A percentile compares a stretch with the other conserved stretches of the same genome.
Evolutionary conservation across 1,140 invertebrate species (phyloP).

Genomic region (Goniozus legneri): DNA sequence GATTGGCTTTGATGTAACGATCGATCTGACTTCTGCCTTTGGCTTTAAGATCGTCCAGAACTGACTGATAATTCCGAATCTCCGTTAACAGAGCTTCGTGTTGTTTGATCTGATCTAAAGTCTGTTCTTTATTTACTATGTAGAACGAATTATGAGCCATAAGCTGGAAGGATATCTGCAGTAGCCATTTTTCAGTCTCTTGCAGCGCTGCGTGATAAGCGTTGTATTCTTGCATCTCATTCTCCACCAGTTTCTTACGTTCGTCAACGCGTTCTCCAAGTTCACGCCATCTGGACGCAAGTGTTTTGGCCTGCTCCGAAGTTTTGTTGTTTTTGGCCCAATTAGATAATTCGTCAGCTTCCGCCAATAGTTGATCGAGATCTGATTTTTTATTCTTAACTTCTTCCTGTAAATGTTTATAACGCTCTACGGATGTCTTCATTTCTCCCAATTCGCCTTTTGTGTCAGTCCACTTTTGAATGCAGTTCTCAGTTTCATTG

Average conservation of each 20-base stretch:
- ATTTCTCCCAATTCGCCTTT: constrained; percentile 86
- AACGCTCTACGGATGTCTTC: constrained; percentile 84
- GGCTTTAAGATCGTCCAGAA: constrained; percentile 75
- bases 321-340: constrained; percentile 66
- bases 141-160: constrained; percentile 95
- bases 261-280: constrained; percentile 65
- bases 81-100: constrained; percentile 79
- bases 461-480: constrained; percentile 64
- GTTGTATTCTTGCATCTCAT: constrained; percentile 81
- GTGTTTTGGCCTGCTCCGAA: constrained; percentile 60
- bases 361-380: constrained; percentile 66
- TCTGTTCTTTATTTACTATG: constrained; percentile 87
- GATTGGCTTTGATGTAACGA: constrained; percentile 68
- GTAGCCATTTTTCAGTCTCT: constrained; percentile 92
- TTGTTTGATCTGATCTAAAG: constrained; percentile 83
- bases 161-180: constrained; percentile 91
- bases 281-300: constrained; percentile 64
- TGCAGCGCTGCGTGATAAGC: constrained; percentile 85
- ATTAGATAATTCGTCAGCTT: constrained; percentile 68
- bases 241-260: constrained; percentile 64
- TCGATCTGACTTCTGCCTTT: constrained; percentile 85
- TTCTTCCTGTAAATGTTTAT: constrained; percentile 73
- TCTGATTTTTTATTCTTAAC: constrained; percentile 70
- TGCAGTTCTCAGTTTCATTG: constrained; percentile 60
- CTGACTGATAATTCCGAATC: constrained; percentile 80